Evolutionary conservation across 2,113 vertebrate genomes (phyloP), one percentile per base, ranked within the genome.

Genomic region (Xyrauchen texanus): DNA sequence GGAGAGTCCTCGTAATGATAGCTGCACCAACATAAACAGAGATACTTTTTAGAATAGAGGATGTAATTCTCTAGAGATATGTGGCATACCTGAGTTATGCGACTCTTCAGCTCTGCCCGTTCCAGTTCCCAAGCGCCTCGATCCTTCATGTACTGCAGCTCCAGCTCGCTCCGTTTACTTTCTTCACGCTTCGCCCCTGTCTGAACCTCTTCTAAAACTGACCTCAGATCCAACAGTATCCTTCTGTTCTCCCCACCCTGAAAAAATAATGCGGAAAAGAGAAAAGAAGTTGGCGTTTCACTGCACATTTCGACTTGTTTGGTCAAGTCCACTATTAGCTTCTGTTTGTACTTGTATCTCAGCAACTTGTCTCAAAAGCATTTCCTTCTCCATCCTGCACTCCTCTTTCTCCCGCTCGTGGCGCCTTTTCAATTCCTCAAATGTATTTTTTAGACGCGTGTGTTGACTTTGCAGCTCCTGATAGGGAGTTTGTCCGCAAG

Each of bases 281-380:
- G 1, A 71, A 46, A 46, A n/a, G 44, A 45, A 13, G 6, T 45
- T 8, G 70, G n/a, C 21, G 15, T 57, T n/a, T 47, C 4, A n/a
- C 4, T 13, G 46, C 58, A 49, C 62, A 11, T 13, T 52, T 1
- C 49, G 51, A 47, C 8, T 16, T n/a, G 47, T 21, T 55, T 79
- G 60, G 16, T 53, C 21, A 70, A 45, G 42, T 13, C 12, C 34
- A 70, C 9, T 16, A 34, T 13, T 60, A n/a, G 10, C 11, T 10
- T 63, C 42, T 80, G 62, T 88, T 34, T 55, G 34, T 91, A 93
- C 90, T 93, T 94, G 89, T 84, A 94, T 90, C 53, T 92, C 86
- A 69, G 92, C 91, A 81, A 91, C 87, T 89, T 93, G 90, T 88
- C 92, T 93, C 80, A 94, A 82, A 81, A 94, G 81, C n/a, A 61